A percentile compares a stretch with the other conserved stretches of the same genome.
Conservation (phyloP, 2,888 invertebrate genomes). For the Pyrocoelia pectoralis region DNA sequence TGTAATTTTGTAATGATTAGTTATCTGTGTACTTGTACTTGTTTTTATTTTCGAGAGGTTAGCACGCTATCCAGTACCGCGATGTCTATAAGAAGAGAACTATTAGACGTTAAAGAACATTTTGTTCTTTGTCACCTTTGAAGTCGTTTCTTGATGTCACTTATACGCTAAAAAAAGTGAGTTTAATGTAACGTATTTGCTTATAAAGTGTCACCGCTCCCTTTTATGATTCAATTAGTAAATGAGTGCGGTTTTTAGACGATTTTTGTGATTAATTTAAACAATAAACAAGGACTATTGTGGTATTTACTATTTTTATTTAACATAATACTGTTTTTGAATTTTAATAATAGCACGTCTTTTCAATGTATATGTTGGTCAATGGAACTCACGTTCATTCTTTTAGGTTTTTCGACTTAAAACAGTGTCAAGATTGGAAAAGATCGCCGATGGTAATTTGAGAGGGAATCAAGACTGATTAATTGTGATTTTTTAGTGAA, state of each 20-base stretch:
- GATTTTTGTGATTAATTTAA: not conserved
- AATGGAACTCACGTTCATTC: slow-evolving; percentile 46
- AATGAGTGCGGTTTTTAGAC: slow-evolving; percentile 7
- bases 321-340: slow-evolving; percentile 14
- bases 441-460: not conserved
- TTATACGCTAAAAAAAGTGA: slow-evolving; percentile 4
- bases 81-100: slow-evolving; percentile 27
- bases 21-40: slow-evolving; percentile 6
- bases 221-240: not conserved
- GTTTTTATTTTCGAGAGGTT: slow-evolving; percentile 3
- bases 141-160: slow-evolving; percentile 7
- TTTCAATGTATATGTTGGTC: slow-evolving; percentile 42
- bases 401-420: slow-evolving; percentile 18
- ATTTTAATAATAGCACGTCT: slow-evolving; percentile 23
- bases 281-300: not conserved
- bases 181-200: not conserved
- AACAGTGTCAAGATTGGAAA: slow-evolving; percentile 4
- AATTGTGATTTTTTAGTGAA: slow-evolving; percentile 18
- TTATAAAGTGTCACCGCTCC: slow-evolving; percentile 1
- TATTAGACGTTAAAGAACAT: slow-evolving; percentile 25
- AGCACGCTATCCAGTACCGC: slow-evolving; percentile 2
- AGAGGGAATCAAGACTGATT: slow-evolving; percentile 30
- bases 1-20: not conserved
- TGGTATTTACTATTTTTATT: not conserved
- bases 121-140: slow-evolving; percentile 27